phyloP scores from a whole-genome alignment of 2,797 vertebrate species.

The Astyanax mexicanus region DNA sequence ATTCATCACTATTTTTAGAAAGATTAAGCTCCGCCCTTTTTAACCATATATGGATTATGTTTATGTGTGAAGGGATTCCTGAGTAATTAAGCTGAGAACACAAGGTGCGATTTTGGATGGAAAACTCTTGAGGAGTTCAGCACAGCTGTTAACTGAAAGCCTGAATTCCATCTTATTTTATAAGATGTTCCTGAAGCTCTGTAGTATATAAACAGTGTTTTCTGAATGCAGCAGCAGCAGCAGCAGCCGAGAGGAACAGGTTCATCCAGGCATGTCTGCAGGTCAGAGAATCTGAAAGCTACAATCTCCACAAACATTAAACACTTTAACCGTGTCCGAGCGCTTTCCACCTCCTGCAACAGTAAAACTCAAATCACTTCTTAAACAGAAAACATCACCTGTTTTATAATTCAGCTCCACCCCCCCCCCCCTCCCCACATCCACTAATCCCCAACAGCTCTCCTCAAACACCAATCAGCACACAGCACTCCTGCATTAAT shows the following conservation, averaged over 20 bases:
- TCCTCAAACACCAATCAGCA: slow-evolving; percentile 43
- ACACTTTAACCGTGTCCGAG: slow-evolving; percentile 47
- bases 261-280: slow-evolving; percentile 16
- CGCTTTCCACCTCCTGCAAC: slow-evolving; percentile 45
- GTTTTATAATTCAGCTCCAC: slow-evolving; percentile 55
- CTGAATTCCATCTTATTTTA: too few relatives aligned
- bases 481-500: slow-evolving; percentile 46
- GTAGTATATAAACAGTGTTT: slow-evolving; percentile 7
- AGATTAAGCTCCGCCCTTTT: too few relatives aligned
- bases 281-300: slow-evolving; percentile 36
- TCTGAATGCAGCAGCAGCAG: background rate
- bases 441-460: slow-evolving; percentile 53
- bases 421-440: slow-evolving; percentile 8
- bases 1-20: too few relatives aligned
- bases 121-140: too few relatives aligned
- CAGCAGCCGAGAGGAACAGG: slow-evolving; percentile 26
- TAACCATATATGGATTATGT: too few relatives aligned
- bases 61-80: too few relatives aligned
- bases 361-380: slow-evolving; percentile 57
- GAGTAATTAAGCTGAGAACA: too few relatives aligned
- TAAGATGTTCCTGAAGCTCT: slow-evolving; percentile 8
- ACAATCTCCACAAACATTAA: slow-evolving; percentile 51
- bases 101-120: too few relatives aligned
- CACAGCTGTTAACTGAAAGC: too few relatives aligned
- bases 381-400: slow-evolving; percentile 55